phyloP scores from a whole-genome alignment of 1,140 invertebrate species.

The Tetragonula clypearis region DNA sequence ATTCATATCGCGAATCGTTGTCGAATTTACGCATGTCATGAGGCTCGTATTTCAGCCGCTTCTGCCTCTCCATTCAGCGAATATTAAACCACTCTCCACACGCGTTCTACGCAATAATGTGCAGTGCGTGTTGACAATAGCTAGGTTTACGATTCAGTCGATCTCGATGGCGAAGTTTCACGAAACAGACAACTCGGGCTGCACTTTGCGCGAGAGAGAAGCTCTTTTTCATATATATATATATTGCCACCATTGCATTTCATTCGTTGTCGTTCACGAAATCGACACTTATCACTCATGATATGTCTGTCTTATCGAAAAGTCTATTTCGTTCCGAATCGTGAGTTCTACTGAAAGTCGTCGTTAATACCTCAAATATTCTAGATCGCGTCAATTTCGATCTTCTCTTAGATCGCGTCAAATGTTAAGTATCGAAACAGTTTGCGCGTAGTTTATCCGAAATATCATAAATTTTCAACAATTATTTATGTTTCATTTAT shows the following conservation, averaged over 20 bases:
- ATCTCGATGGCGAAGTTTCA: neutral
- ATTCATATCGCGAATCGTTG: constrained; percentile 19
- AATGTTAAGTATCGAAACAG: no score
- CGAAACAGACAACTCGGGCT: neutral
- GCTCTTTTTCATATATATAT: neutral
- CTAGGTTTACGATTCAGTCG: constrained; percentile 1
- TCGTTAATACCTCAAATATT: no score
- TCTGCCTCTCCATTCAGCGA: neutral
- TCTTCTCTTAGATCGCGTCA: no score
- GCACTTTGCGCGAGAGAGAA: neutral
- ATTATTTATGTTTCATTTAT: no score
- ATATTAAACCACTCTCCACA: constrained; percentile 21
- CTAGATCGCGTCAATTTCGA: no score
- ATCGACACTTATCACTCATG: neutral
- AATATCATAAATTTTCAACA: no score
- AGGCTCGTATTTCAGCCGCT: constrained; percentile 17
- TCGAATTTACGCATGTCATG: constrained; percentile 29
- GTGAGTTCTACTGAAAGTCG: neutral
- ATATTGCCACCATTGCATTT: neutral
- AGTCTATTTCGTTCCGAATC: neutral
- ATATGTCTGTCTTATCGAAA: neutral
- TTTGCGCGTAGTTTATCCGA: no score
- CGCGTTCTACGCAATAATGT: constrained; percentile 3
- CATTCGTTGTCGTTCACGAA: neutral
- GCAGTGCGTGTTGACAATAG: neutral